phyloP scores from a whole-genome alignment of 2,113 vertebrate genomes.

The Corapipo altera region DNA sequence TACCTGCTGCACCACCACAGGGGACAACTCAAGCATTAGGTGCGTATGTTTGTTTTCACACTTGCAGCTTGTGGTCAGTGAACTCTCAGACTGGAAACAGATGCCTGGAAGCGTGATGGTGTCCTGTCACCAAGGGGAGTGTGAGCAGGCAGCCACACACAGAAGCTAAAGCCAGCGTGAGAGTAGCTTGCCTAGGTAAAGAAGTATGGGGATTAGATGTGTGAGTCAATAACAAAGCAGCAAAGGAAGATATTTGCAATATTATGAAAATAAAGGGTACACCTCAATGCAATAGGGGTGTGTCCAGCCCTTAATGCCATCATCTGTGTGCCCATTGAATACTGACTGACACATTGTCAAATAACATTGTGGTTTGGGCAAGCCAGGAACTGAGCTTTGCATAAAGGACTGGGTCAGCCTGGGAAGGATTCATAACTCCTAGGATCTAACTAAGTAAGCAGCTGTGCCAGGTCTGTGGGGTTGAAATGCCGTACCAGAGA shows the following conservation, averaged over 20 bases:
- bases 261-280: slow-evolving; percentile 24
- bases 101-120: not conserved
- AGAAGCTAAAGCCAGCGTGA: not conserved
- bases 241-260: not conserved
- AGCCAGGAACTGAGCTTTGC: not conserved
- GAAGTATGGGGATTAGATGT: not conserved
- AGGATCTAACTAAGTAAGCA: not conserved
- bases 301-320: not conserved
- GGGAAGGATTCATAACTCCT: not conserved
- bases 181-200: not conserved
- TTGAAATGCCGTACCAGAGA: not conserved
- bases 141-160: not conserved
- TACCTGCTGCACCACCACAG: not conserved
- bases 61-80: not conserved
- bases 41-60: not conserved
- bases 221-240: slow-evolving; percentile 21
- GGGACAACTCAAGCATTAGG: not conserved
- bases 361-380: not conserved
- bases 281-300: not conserved
- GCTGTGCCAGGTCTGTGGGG: not conserved
- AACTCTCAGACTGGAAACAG: not conserved
- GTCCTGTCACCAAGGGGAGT: not conserved
- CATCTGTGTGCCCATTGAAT: not conserved
- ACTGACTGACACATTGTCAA: slow-evolving; percentile 29
- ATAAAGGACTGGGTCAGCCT: not conserved